Evolutionary conservation across 1,140 invertebrate species (phyloP).

Genomic region (Apis cerana): DNA sequence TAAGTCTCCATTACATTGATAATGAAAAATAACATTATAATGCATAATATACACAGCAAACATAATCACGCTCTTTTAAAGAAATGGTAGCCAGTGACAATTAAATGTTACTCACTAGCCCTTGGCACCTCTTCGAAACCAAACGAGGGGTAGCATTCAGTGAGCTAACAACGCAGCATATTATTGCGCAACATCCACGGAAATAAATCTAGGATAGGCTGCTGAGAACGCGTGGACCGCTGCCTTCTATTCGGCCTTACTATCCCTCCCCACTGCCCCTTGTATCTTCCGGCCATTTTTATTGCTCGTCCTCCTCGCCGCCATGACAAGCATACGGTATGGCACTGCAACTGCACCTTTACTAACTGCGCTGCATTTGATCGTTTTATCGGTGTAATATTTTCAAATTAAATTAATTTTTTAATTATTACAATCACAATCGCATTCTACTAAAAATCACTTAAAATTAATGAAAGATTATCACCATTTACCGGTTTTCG

Average conservation of each 20-base stretch:
- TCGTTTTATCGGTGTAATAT: constrained; percentile 19
- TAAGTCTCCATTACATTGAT: constrained; percentile 17
- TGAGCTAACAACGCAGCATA: constrained; percentile 36
- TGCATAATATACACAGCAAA: neutral
- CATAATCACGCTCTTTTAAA: constrained; percentile 9
- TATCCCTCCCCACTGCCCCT: constrained; percentile 1
- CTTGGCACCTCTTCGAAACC: constrained; percentile 53
- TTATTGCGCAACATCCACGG: constrained; percentile 71
- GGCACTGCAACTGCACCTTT: constrained; percentile 37
- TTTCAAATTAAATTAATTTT: neutral
- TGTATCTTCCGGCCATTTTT: constrained; percentile 65
- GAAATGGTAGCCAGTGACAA: constrained; percentile 20
- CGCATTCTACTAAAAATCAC: neutral
- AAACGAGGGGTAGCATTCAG: constrained; percentile 47
- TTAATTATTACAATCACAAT: neutral
- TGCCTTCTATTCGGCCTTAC: constrained; percentile 62
- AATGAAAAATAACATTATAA: constrained; percentile 5
- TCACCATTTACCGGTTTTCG: constrained; percentile 10
- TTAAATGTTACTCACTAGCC: constrained; percentile 57
- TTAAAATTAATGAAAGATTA: neutral
- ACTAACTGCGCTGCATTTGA: constrained; percentile 8
- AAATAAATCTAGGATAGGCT: constrained; percentile 75
- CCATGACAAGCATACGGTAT: constrained; percentile 61
- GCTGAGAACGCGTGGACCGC: constrained; percentile 64
- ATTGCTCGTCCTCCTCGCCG: constrained; percentile 61